Conservation (phyloP, 92 coral and sea anemone genomes). For the Pocillopora meandrina region DNA sequence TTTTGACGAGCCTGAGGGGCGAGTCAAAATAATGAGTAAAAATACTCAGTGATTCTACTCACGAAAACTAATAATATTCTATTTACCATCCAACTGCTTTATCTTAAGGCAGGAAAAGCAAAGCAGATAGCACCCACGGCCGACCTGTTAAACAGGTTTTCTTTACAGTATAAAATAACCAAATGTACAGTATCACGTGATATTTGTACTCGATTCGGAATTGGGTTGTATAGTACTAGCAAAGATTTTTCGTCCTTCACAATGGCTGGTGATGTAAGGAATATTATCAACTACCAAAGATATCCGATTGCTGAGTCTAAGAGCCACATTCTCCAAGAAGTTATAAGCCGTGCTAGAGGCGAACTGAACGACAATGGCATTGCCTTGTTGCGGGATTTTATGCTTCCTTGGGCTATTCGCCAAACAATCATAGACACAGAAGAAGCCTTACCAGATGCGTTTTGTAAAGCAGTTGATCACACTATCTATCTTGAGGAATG, state of each 20-base stretch:
- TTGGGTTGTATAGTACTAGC: neutral
- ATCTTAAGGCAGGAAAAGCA: too few relatives aligned
- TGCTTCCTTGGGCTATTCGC: slow-evolving; percentile 36
- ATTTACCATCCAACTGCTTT: too few relatives aligned
- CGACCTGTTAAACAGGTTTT: too few relatives aligned
- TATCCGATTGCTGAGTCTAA: slow-evolving; percentile 22
- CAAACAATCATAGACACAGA: slow-evolving; percentile 29
- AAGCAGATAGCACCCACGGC: too few relatives aligned
- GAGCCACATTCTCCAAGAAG: neutral
- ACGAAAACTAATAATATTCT: too few relatives aligned
- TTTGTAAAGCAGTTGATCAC: slow-evolving; percentile 39
- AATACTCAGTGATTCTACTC: too few relatives aligned
- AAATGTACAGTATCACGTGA: too few relatives aligned
- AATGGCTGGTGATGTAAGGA: neutral
- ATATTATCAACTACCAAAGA: neutral
- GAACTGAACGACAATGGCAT: slow-evolving; percentile 43
- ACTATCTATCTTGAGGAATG: slow-evolving; percentile 50
- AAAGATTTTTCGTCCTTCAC: too few relatives aligned
- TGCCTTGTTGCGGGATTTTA: slow-evolving; percentile 51
- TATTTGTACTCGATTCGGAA: too few relatives aligned
- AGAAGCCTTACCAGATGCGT: slow-evolving; percentile 29
- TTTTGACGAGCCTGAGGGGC: too few relatives aligned
- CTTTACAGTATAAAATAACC: too few relatives aligned
- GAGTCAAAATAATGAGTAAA: too few relatives aligned
- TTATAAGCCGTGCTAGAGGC: neutral